Evolutionary conservation across 2,113 vertebrate species (phyloP), one percentile per base, ranked within the genome.

Genomic region (Menura novaehollandiae): DNA sequence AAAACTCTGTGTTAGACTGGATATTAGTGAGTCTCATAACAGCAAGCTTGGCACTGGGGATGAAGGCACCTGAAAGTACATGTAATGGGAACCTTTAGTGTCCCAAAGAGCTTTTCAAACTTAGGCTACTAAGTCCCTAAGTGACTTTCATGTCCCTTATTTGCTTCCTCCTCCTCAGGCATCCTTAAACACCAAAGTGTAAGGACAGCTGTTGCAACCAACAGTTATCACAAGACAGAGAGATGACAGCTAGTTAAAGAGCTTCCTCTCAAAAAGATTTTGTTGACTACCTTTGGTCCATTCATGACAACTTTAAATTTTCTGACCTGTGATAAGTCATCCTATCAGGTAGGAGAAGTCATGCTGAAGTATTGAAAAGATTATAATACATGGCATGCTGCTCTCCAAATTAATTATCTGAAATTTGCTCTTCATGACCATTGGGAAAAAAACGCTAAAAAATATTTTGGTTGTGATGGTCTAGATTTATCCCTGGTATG

Each of bases 131-230:
- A 26, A 76, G 43, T 59, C 10, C 7, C 4, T 24, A 32, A 72
- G 30, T 68, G 52, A 59, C 26, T 85, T 85, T 24, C 11, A 37
- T n/a, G 44, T 58, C 9, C 3, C 20, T 76, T 72, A 30, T 46
- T 86, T 68, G 3, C 13, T 83, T 79, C 0, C 0, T 32, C 1
- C 2, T 14, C 3, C 23, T 72, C 9, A 76, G 30, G 13, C 20
- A 46, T 37, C 15, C 28, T 85, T 44, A 75, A 78, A 41, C 8
- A 44, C 26, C 32, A 17, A 77, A 49, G n/a, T 43, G 10, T 44
- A 88, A 59, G 41, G 46, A 52, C 46, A 60, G 33, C 15, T 85
- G 14, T 60, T 5, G 2, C 15, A 64, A 59, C 26, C 44, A 52
- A 44, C 10, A 37, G 20, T 53, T 63, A 63, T 32, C 62, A 76